Evolutionary conservation across 2,113 vertebrate genomes (phyloP), one percentile per base, ranked within the genome.

Genomic region (Catagonus wagneri): DNA sequence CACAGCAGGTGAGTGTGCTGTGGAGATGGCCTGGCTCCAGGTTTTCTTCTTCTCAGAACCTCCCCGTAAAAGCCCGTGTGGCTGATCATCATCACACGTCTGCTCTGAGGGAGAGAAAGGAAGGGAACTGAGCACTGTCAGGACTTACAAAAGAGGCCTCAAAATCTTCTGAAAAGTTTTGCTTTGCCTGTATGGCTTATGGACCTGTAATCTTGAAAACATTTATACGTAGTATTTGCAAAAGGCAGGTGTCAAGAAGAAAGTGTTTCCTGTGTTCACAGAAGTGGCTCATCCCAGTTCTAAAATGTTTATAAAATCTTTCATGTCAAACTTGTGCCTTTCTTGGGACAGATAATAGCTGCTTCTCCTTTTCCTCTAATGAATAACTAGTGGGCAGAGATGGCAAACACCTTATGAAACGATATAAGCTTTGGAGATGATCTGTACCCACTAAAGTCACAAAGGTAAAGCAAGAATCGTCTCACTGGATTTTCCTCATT

Each of bases 171-270:
- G 83, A 72, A 72, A 44, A 44, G 19, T 56, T 92, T 63, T 76
- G 17, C 34, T 96, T 83, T 68, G 75, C 27, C 14, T 58, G 52
- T 29, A 54, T 0, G 16, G 52, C 80, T 36, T 22, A 66, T 15
- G 50, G 60, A 61, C 71, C 39, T 89, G 19, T 93, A 92, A 89
- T 91, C 89, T 79, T 83, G 68, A 91, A 93, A 94, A 90, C 6
- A 65, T 69, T 66, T 86, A 75, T n/a, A 25, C 1, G 39, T 61
- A 50, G 25, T 76, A 96, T 96, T 66, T 75, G 58, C 71, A 94
- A 34, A 36, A 87, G 65, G 29, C 58, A 87, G 54, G 36, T n/a
- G 52, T 92, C 84, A 89, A 83, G 54, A 83, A 76, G 39, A 90
- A 92, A 88, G 56, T 75, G 80, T 52, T 91, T 96, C 72, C 72